phyloP scores from a whole-genome alignment of 2,797 vertebrate genomes.

The Galago senegalensis region DNA sequence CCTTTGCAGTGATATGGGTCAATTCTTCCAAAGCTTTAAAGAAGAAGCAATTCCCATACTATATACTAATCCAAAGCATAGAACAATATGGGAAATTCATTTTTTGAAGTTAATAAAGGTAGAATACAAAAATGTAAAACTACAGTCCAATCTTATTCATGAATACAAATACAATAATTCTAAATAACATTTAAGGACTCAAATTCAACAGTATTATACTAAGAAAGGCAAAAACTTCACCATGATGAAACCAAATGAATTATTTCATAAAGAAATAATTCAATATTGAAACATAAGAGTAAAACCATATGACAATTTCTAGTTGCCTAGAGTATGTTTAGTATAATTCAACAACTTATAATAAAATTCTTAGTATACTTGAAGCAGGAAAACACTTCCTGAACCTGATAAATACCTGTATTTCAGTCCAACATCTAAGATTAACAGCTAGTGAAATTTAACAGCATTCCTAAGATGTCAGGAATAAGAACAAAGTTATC shows the following conservation, averaged over 20 bases:
- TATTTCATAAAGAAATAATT: slow-evolving; percentile 69
- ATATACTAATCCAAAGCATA: background rate
- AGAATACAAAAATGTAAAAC: slow-evolving; percentile 69
- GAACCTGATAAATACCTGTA: slow-evolving; percentile 51
- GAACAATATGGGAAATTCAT: background rate
- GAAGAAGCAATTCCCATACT: slow-evolving; percentile 30
- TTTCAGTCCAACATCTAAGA: slow-evolving; percentile 61
- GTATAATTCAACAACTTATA: slow-evolving; percentile 60
- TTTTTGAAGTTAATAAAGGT: slow-evolving; percentile 56
- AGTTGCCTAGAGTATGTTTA: slow-evolving; percentile 57
- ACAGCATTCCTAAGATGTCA: slow-evolving; percentile 60
- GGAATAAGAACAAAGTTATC: slow-evolving; percentile 59
- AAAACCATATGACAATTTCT: slow-evolving; percentile 61
- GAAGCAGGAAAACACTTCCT: slow-evolving; percentile 51
- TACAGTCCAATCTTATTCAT: slow-evolving; percentile 35
- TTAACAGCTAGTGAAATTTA: slow-evolving; percentile 66
- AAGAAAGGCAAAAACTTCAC: background rate
- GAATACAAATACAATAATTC: slow-evolving; percentile 64
- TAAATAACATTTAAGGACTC: slow-evolving; percentile 59
- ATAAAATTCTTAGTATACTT: slow-evolving; percentile 62
- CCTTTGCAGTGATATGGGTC: slow-evolving; percentile 2
- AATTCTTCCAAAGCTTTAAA: slow-evolving; percentile 53
- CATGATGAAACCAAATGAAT: slow-evolving; percentile 49
- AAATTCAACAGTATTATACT: slow-evolving; percentile 68
- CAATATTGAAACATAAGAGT: background rate